Base-by-base conservation (phyloP, 1,140 invertebrate genomes). In the Micrasema longulum region DNA sequence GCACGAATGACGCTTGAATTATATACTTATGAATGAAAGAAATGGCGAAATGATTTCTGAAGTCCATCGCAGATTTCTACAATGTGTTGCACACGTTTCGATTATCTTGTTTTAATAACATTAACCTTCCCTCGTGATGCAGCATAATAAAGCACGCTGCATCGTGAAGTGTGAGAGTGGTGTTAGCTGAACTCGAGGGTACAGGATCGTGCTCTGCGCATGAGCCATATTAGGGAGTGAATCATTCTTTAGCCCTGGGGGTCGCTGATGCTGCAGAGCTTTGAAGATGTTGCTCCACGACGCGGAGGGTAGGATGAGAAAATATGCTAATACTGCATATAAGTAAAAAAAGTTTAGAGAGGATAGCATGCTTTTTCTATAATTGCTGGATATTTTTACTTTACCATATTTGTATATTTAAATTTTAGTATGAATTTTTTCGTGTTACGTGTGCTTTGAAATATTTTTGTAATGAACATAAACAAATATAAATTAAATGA, bases 161-260 rank as follows among this genome's bases (percentile, higher is more conserved):
- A n/a, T 62, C 57, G 57, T 62, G 57, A 62, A 26, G 57, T 62
- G 36, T 41, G 57, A 62, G 57, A 62, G 16, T 62, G 35, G 7
- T 18, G 31, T 18, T 26, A 11, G 14, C 36, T 38, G 55, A 38
- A 38, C 16, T 20, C 57, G 14, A 23, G 52, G 16, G 7, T 31
- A 31, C 47, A 10, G n/a, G 52, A 43, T 62, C 57, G 38, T 62
- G 57, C 57, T 62, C 57, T 36, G 16, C 26, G 52, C 31, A 14
- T 62, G 57, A 18, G 38, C 57, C 57, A 62, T 62, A 62, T 62
- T 62, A 62, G 57, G 57, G 57, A 62, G 57, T 62, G 52, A 62
- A 62, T 62, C 35, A 62, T 62, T 16, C 57, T 35, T 18, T 20
- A 16, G 52, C 52, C 57, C 57, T 18, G 38, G 57, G 57, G 16